These are phyloP conservation scores for Centroberyx gerrardi DNA, from an alignment of 2,797 vertebrate genomes.

Conservation along the genomic window DNA sequence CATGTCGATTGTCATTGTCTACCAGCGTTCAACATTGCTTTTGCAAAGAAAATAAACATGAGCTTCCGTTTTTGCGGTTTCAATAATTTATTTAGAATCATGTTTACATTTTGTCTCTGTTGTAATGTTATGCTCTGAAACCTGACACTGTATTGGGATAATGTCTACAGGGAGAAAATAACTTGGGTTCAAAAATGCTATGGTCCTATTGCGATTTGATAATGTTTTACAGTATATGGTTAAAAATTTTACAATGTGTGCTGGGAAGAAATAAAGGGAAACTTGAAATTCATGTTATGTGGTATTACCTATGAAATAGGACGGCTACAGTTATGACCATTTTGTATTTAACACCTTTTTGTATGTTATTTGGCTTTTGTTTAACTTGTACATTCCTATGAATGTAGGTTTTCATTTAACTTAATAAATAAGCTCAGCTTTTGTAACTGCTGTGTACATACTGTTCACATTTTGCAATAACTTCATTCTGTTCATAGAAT, in stretches of 20 bases:
- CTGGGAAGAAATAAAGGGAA: slow-evolving; percentile 42
- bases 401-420: slow-evolving; percentile 16
- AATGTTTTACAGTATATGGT: slow-evolving; percentile 15
- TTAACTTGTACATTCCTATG: slow-evolving; percentile 8
- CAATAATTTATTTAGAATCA: slow-evolving; percentile 71
- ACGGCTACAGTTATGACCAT: neutral
- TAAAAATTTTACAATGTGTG: slow-evolving; percentile 10
- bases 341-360: slow-evolving; percentile 27
- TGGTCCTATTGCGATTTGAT: slow-evolving; percentile 31
- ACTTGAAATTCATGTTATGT: neutral
- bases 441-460: slow-evolving; percentile 24
- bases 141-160: slow-evolving; percentile 26
- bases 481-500: neutral
- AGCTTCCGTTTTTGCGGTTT: slow-evolving; percentile 25
- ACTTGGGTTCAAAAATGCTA: neutral
- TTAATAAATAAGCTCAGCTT: slow-evolving; percentile 17
- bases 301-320: slow-evolving; percentile 9
- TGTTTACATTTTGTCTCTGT: slow-evolving; percentile 69
- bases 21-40: slow-evolving; percentile 35
- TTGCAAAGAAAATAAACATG: slow-evolving; percentile 26
- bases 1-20: slow-evolving; percentile 28
- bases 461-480: slow-evolving; percentile 3
- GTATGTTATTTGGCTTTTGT: slow-evolving; percentile 21
- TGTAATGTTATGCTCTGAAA: slow-evolving; percentile 52
- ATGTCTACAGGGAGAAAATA: slow-evolving; percentile 13